Evolutionary conservation across 2,797 vertebrate genomes (phyloP), one percentile per base, ranked within the genome.

Genomic region (Fringilla coelebs): DNA sequence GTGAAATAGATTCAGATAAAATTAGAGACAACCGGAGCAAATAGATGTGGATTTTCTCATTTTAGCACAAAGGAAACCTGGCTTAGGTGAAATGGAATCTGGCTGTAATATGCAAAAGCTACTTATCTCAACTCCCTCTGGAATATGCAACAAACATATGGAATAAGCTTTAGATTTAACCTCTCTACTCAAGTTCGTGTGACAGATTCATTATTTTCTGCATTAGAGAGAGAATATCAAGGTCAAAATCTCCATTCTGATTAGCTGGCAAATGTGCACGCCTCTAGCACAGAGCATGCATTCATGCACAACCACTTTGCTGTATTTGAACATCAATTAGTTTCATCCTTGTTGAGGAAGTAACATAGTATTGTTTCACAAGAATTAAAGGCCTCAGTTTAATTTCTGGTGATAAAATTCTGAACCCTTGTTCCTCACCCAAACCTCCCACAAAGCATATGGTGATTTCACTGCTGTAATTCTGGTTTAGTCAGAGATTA

Each of bases 21-120:
- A 93, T 96, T 95, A 95, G 74, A 93, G 85, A 80, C 85, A 96
- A 96, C 48, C 4, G 7, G 77, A 80, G 70, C 63, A 93, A 92
- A 90, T 85, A 81, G 81, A 90, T 73, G 76, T 3, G 5, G 85
- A 90, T 89, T 92, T 94, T 70, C 77, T 91, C 87, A 73, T 91
- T 96, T 80, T 88, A 96, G 90, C 94, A 89, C 58, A 94, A 93
- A 97, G 77, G 80, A 95, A 96, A 84, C 89, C 71, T 93, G 63
- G 85, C 62, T 88, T 94, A 91, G 58, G 74, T 90, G 85, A 94
- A 97, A 94, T 61, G 68, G 96, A 97, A 97, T 91, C 68, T 96
- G 90, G 52, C 74, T 97, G 79, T 90, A 96, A 97, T 91, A 96
- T 62, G 49, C n/a, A 80, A 94, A 96, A 94, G 54, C 77, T 80